These are phyloP conservation scores for Sebastes steindachneri DNA, from an alignment of 2,797 vertebrate species.

Conservation along the genomic window DNA sequence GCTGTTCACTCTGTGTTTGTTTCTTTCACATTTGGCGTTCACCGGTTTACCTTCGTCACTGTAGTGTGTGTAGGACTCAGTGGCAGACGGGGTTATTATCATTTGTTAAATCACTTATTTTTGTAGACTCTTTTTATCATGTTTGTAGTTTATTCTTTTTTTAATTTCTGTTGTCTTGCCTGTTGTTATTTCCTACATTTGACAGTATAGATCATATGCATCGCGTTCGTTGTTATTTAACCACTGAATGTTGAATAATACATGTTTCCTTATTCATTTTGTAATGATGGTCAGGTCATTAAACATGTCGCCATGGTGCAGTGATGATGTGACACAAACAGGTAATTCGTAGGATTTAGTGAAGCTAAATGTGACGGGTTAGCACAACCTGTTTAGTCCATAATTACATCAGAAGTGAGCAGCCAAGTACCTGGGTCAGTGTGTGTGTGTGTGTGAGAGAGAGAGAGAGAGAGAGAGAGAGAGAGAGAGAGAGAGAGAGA, in stretches of 20 bases:
- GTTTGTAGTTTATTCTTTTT: background rate
- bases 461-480: background rate
- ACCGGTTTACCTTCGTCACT: background rate
- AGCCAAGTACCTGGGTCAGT: slow-evolving; percentile 31
- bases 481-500: background rate
- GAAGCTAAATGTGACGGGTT: slow-evolving; percentile 58
- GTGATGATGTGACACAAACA: slow-evolving; percentile 22
- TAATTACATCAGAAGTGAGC: slow-evolving; percentile 71
- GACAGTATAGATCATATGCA: background rate
- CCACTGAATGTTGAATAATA: slow-evolving; percentile 8
- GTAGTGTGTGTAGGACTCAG: background rate
- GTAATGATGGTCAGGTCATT: background rate
- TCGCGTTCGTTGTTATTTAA: background rate
- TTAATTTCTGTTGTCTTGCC: background rate
- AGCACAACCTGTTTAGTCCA: slow-evolving; percentile 63
- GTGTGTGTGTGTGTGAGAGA: background rate
- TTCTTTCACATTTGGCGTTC: background rate
- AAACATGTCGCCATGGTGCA: slow-evolving; percentile 10
- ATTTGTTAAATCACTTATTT: background rate
- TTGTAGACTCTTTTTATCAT: background rate
- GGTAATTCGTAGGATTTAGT: slow-evolving; percentile 36
- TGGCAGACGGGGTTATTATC: background rate
- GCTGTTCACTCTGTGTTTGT: slow-evolving; percentile 25
- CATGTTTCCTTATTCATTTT: slow-evolving; percentile 24
- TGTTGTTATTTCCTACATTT: background rate